A percentile compares a stretch with the other conserved stretches of the same genome.
Conservation (phyloP, 2,797 vertebrate species). For the Alauda arvensis region DNA sequence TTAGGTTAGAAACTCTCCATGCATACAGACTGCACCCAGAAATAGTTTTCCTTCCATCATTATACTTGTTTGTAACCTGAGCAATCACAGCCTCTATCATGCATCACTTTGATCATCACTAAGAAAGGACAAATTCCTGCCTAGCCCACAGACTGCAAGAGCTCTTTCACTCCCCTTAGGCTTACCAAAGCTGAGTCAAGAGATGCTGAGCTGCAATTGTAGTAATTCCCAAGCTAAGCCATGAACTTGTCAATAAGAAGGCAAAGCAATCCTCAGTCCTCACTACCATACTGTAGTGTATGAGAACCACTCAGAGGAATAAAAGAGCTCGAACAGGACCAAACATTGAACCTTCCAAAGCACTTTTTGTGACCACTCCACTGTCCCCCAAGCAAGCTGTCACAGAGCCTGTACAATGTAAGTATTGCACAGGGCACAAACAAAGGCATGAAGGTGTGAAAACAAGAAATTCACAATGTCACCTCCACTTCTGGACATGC, state of each 20-base stretch:
- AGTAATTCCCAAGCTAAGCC: neutral
- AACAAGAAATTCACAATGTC: neutral
- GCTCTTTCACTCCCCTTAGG: neutral
- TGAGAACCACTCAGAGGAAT: neutral
- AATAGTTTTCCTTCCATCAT: neutral
- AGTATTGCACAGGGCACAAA: neutral
- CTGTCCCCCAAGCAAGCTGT: neutral
- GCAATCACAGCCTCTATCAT: neutral
- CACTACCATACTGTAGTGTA: no score
- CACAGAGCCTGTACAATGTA: rapidly evolving
- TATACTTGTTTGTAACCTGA: neutral
- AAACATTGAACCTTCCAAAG: neutral
- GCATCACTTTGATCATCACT: neutral
- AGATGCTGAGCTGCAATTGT: neutral
- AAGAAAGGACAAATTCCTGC: neutral
- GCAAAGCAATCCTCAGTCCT: neutral
- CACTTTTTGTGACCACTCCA: neutral
- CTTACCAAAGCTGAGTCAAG: neutral
- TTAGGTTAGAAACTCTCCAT: neutral
- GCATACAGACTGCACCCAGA: neutral
- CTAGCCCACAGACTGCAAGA: neutral
- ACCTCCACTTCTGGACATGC: neutral
- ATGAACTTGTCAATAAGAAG: neutral
- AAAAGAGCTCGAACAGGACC: neutral
- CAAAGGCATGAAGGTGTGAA: neutral